Conservation (phyloP, 2,888 invertebrate species). For the Leuctra nigra region DNA sequence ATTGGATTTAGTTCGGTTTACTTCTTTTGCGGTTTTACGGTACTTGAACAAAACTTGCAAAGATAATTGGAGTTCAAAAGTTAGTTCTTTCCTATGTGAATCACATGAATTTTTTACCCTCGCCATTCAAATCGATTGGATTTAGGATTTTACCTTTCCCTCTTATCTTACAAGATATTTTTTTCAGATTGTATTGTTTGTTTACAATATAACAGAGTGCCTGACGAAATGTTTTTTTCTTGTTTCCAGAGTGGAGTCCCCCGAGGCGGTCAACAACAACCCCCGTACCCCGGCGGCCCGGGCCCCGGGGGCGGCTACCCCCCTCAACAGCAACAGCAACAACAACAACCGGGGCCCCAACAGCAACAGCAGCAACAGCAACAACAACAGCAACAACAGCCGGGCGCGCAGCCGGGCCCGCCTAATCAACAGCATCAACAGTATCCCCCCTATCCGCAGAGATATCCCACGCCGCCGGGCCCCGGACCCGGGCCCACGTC, state of each 20-base stretch:
- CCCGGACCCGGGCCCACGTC: slow-evolving; percentile 22
- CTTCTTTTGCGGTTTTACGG: too few species aligned
- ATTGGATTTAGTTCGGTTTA: too few species aligned
- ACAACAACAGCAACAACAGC: neutral
- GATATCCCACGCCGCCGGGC: slow-evolving; percentile 36
- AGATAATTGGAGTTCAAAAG: too few species aligned
- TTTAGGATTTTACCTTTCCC: too few species aligned
- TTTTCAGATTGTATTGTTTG: too few species aligned
- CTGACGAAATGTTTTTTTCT: neutral
- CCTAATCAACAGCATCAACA: slow-evolving; percentile 27
- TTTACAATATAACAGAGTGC: too few species aligned
- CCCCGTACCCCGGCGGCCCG: slow-evolving; percentile 24
- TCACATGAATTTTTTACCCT: too few species aligned
- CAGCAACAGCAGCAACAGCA: slow-evolving; percentile 13
- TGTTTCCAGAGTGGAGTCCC: slow-evolving; percentile 26
- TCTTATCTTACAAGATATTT: too few species aligned
- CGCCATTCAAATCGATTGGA: too few species aligned
- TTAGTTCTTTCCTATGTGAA: too few species aligned
- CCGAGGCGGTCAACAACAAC: slow-evolving; percentile 22
- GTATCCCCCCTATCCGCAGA: slow-evolving; percentile 41
- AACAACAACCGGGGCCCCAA: slow-evolving; percentile 21
- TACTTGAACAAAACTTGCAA: too few species aligned
- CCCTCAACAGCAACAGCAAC: slow-evolving; percentile 26
- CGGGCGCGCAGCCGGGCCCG: slow-evolving; percentile 7
- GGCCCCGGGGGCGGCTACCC: slow-evolving; percentile 20